Percentiles rank a stretch among this genome's conserved stretches.
phyloP scores from a whole-genome alignment of 2,113 vertebrate genomes.

The Antennarius striatus region DNA sequence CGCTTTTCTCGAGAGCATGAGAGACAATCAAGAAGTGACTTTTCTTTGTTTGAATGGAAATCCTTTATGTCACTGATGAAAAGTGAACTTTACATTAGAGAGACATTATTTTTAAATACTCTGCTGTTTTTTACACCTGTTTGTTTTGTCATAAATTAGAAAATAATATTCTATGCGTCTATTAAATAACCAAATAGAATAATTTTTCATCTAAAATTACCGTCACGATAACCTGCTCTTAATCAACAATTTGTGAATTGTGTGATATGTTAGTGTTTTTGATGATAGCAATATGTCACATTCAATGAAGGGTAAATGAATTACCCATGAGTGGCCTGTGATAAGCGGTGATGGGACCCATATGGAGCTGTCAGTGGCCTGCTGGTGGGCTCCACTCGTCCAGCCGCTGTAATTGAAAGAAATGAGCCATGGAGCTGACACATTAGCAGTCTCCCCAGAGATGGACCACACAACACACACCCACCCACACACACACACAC shows the following conservation, averaged over 20 bases:
- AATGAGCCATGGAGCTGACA: slow-evolving; percentile 81
- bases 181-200: slow-evolving; percentile 37
- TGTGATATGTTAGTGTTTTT: slow-evolving; percentile 56
- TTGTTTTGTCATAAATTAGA: slow-evolving; percentile 5
- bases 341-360: slow-evolving; percentile 74
- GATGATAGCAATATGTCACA: slow-evolving; percentile 60
- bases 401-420: slow-evolving; percentile 83
- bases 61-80: slow-evolving; percentile 5
- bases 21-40: slow-evolving; percentile 38
- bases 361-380: slow-evolving; percentile 70
- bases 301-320: slow-evolving; percentile 70
- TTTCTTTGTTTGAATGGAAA: slow-evolving; percentile 28
- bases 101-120: slow-evolving; percentile 11
- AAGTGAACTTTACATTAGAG: slow-evolving; percentile 24
- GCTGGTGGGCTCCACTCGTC: slow-evolving; percentile 74
- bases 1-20: slow-evolving; percentile 68
- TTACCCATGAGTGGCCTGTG: slow-evolving; percentile 64
- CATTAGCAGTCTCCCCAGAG: slow-evolving; percentile 75
- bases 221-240: slow-evolving; percentile 41
- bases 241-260: slow-evolving; percentile 61
- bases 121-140: neutral
- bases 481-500: slow-evolving; percentile 23
- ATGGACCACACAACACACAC: slow-evolving; percentile 59
- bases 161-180: slow-evolving; percentile 15
- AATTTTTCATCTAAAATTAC: slow-evolving; percentile 43